Evolutionary conservation across 2,888 invertebrate species (phyloP), one percentile per base, ranked within the genome.

Genomic region (Lycophotia porphyrea): DNA sequence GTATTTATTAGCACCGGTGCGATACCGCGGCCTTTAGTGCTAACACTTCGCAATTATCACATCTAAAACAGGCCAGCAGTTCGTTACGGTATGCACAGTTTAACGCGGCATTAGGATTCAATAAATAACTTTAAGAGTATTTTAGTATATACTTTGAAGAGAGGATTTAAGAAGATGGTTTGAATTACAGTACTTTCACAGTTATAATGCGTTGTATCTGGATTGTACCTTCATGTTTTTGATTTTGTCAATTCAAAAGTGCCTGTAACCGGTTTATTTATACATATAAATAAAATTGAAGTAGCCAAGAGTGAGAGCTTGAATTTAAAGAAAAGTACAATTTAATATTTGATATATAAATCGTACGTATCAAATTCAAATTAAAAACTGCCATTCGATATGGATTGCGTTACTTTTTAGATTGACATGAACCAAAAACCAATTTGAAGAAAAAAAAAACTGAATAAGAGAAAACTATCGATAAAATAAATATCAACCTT

Each of bases 41-140:
- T 89, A 90, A 88, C 87, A 77, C 71, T 71, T 60, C 21, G 71
- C 76, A 85, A 89, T 91, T 91, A 90, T 76, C 91, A 87, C 88
- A 81, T 86, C 80, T 76, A 79, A 77, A 84, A 86, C 78, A 79
- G 85, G 84, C 78, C 84, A 83, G 71, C 64, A 31, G 69, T 80
- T 58, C 67, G 27, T 74, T 70, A 68, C 34, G 52, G 61, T 64
- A 67, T 49, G 67, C 66, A 21, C 49, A 65, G 63, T 77, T 78
- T 27, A 73, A 68, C 49, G 58, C 61, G 63, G 58, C 69, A 68
- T 78, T 74, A 75, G 24, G 64, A 80, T 75, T 44, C 24, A 31
- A 66, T 79, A 47, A 66, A 65, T 60, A 55, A 13, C 9, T 66
- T 11, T 8, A 39, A 31, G 31, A 55, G 18, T n/a, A 63, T 74